Evolutionary conservation across 2,888 invertebrate species (phyloP).

Genomic region (Phlogophora meticulosa): DNA sequence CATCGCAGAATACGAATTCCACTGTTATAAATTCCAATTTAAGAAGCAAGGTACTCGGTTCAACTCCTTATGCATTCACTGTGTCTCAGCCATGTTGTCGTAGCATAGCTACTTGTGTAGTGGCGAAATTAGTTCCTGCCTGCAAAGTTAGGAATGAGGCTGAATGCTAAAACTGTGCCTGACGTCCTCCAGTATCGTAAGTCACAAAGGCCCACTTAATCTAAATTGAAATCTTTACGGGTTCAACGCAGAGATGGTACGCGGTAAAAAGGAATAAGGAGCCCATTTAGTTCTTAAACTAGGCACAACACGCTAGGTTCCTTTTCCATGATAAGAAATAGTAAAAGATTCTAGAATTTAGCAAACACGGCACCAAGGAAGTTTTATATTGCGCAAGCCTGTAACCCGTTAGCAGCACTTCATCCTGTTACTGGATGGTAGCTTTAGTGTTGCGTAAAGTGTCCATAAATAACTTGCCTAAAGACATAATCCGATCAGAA

Average conservation of each 20-base stretch:
- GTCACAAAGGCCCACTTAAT: conserved; percentile 19
- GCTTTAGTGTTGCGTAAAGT: background rate
- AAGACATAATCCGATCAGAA: background rate
- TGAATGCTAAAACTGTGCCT: conserved; percentile 6
- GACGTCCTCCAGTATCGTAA: conserved; percentile 18
- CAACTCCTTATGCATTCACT: too few species aligned
- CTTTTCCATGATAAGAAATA: background rate
- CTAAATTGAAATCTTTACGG: conserved; percentile 39
- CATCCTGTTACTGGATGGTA: background rate
- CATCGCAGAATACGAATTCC: too few species aligned
- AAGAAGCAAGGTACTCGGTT: too few species aligned
- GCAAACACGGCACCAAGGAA: too few species aligned
- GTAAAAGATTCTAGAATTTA: background rate
- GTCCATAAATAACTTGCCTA: background rate
- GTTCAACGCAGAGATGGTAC: background rate
- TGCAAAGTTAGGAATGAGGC: conserved; percentile 1
- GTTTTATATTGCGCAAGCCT: background rate
- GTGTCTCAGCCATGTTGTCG: too few species aligned
- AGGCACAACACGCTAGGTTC: background rate
- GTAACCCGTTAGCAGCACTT: background rate
- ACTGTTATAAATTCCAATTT: too few species aligned
- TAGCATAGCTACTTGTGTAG: too few species aligned
- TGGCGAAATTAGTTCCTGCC: background rate
- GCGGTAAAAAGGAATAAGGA: background rate
- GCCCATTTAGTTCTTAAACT: background rate